Percentiles rank a stretch among this genome's conserved stretches.
Conservation (phyloP, 2,888 invertebrate genomes). For the Fissipunctia ypsillon region DNA sequence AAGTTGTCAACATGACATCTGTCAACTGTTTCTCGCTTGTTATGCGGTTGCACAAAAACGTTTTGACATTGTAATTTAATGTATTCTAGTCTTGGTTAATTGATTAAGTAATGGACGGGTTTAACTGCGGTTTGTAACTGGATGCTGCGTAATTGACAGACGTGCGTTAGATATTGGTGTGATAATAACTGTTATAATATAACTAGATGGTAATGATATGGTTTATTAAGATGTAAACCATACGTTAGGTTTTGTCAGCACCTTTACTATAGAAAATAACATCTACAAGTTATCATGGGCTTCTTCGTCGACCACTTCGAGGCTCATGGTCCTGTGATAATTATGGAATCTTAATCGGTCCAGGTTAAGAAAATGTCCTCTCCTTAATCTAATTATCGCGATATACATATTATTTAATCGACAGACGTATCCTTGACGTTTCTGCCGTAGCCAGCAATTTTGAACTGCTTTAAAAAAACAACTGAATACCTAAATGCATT, state of each 20-base stretch:
- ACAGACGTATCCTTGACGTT: background rate
- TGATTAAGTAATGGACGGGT: constrained; percentile 71
- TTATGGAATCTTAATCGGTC: background rate
- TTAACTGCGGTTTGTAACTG: constrained; percentile 55
- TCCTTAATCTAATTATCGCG: too few relatives aligned
- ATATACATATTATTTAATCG: background rate
- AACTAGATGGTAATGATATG: constrained; percentile 29
- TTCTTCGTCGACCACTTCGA: background rate
- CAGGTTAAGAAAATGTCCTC: background rate
- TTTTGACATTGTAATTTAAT: constrained; percentile 71
- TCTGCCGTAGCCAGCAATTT: background rate
- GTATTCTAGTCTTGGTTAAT: constrained; percentile 71
- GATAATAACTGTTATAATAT: constrained; percentile 53
- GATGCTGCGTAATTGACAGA: constrained; percentile 61
- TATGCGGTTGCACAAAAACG: constrained; percentile 59
- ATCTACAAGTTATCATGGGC: background rate
- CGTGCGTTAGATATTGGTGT: constrained; percentile 51
- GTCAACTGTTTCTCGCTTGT: constrained; percentile 63
- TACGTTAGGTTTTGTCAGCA: background rate
- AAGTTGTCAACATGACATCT: constrained; percentile 61
- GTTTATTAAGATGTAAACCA: constrained; percentile 29
- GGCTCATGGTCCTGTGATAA: background rate
- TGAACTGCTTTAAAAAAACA: too few relatives aligned
- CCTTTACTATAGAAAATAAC: background rate
- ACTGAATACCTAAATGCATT: background rate